A percentile compares a stretch with the other conserved stretches of the same genome.
phyloP scores from a whole-genome alignment of 2,113 vertebrate species.

The Camelus bactrianus region DNA sequence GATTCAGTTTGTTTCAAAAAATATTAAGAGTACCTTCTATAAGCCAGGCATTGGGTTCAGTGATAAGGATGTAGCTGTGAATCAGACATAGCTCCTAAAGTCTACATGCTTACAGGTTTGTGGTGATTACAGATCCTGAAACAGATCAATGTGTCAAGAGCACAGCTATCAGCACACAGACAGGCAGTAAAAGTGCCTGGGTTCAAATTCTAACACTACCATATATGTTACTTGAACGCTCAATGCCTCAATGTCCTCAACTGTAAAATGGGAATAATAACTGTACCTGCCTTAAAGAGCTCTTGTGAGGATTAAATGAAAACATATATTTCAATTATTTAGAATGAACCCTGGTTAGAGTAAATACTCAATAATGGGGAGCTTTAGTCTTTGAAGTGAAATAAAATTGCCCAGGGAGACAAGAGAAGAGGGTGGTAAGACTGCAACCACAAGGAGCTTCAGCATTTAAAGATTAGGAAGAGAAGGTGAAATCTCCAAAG shows the following conservation, averaged over 20 bases:
- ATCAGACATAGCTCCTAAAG: not conserved
- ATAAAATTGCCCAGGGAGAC: not conserved
- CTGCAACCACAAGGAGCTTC: not conserved
- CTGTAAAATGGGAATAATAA: not conserved
- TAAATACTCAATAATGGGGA: not conserved
- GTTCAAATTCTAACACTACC: not conserved
- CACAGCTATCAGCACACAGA: not conserved
- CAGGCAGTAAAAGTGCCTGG: not conserved
- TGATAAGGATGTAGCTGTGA: not conserved
- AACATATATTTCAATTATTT: slow-evolving; percentile 2
- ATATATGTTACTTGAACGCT: not conserved
- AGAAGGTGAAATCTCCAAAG: not conserved
- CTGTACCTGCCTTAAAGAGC: not conserved
- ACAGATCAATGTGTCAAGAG: not conserved
- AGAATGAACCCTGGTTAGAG: not conserved
- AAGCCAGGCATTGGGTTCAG: not conserved
- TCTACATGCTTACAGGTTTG: not conserved
- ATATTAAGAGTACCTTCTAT: not conserved
- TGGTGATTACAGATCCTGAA: not conserved
- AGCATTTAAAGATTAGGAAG: not conserved
- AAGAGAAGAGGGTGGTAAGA: not conserved
- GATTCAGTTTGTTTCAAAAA: slow-evolving; percentile 38
- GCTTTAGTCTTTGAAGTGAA: not conserved
- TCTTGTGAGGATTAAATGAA: not conserved
- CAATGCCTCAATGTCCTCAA: not conserved